These are phyloP conservation scores for Epizoanthus fatuus DNA, from an alignment of 92 coral and sea anemone genomes.

Conservation along the genomic window DNA sequence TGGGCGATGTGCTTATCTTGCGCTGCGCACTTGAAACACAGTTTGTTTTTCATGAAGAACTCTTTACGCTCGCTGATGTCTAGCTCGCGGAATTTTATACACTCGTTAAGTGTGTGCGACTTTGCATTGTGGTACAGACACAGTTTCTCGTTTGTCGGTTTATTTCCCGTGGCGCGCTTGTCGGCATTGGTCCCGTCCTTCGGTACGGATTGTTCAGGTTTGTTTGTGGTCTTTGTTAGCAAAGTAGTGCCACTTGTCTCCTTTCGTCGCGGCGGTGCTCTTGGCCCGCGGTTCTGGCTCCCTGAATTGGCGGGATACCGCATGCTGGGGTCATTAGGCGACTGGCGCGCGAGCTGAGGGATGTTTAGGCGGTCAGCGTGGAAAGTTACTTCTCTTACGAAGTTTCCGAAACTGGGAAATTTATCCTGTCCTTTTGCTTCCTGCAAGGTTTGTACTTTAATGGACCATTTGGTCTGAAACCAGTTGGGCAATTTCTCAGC, in stretches of 20 bases:
- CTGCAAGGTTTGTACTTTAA: slow-evolving; percentile 64
- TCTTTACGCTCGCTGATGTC: slow-evolving; percentile 48
- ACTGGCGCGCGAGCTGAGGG: neutral
- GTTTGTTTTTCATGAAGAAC: slow-evolving; percentile 50
- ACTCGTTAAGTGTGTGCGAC: slow-evolving; percentile 60
- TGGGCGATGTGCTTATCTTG: slow-evolving; percentile 51
- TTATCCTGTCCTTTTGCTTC: slow-evolving; percentile 54
- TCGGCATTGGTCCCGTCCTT: neutral
- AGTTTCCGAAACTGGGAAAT: slow-evolving; percentile 66
- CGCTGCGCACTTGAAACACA: slow-evolving; percentile 64
- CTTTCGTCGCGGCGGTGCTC: neutral
- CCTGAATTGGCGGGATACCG: neutral
- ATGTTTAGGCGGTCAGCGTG: slow-evolving; percentile 74
- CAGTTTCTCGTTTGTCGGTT: neutral
- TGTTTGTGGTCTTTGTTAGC: neutral
- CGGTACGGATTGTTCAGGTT: neutral
- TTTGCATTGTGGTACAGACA: slow-evolving; percentile 63
- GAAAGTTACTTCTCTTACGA: slow-evolving; percentile 60
- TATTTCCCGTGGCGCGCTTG: neutral
- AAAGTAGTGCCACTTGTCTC: neutral
- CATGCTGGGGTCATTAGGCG: neutral
- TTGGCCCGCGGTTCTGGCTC: neutral
- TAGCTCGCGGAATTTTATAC: slow-evolving; percentile 70
- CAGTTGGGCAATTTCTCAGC: slow-evolving; percentile 60
- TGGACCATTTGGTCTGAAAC: slow-evolving; percentile 72